Evolutionary conservation across 2,113 vertebrate species (phyloP).

Genomic region (Semnornis frantzii): DNA sequence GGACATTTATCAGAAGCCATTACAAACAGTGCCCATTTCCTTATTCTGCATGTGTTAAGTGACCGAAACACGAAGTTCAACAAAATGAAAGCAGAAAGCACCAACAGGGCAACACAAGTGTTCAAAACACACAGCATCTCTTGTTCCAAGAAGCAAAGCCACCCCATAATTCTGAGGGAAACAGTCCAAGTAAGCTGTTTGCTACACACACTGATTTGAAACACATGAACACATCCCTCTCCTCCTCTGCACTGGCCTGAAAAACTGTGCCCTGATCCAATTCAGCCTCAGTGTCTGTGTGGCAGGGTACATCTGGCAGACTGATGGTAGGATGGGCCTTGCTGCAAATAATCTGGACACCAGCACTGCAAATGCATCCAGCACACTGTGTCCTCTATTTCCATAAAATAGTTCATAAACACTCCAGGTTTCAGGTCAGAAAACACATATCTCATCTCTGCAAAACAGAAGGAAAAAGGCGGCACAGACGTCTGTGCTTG

Average conservation of each 20-base stretch:
- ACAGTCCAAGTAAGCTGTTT: background rate
- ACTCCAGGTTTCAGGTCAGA: background rate
- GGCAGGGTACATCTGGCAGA: background rate
- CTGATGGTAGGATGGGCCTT: background rate
- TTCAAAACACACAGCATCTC: background rate
- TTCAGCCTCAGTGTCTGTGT: background rate
- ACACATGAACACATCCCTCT: background rate
- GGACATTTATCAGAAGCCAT: rapidly evolving
- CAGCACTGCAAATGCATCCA: background rate
- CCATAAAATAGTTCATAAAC: background rate
- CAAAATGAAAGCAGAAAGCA: background rate
- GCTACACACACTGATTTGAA: background rate
- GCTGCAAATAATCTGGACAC: background rate
- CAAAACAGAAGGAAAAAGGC: background rate
- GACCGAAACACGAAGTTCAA: background rate
- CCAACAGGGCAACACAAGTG: too few species aligned
- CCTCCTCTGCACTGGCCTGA: background rate
- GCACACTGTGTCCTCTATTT: background rate
- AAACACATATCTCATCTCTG: rapidly evolving
- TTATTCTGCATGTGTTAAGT: background rate
- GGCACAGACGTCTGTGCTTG: background rate
- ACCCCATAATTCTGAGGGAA: background rate
- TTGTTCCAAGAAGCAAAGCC: background rate
- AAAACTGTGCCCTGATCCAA: background rate
- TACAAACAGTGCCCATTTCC: background rate